Evolutionary conservation across 2,113 vertebrate species (phyloP).

Genomic region (Lagopus leucura): DNA sequence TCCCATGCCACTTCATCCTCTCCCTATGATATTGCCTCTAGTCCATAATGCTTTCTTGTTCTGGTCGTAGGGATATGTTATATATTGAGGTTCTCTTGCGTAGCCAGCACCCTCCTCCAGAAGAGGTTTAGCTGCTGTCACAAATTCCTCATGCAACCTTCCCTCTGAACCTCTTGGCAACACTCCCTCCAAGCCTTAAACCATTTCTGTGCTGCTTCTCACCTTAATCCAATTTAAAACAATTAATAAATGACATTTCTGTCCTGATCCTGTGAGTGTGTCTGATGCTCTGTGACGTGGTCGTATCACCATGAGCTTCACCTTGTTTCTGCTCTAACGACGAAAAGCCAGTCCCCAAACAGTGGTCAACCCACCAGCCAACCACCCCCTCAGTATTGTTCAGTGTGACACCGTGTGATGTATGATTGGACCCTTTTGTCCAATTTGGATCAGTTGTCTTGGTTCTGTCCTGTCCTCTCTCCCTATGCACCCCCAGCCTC

Average conservation of each 20-base stretch:
- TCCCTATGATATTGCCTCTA: neutral
- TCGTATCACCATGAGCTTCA: neutral
- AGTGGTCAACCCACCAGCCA: neutral
- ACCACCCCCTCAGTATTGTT: neutral
- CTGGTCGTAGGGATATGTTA: neutral
- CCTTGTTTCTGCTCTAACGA: neutral
- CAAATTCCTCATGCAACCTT: no score
- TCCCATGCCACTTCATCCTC: neutral
- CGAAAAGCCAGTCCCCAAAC: neutral
- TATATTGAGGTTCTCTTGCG: neutral
- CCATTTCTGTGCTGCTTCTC: neutral
- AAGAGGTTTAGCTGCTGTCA: no score
- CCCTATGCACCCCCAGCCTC: neutral
- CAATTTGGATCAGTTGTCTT: neutral
- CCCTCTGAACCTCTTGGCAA: neutral
- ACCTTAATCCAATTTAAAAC: no score
- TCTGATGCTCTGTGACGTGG: neutral
- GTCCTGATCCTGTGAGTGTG: neutral
- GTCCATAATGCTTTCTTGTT: neutral
- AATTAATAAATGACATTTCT: no score
- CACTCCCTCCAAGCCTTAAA: neutral
- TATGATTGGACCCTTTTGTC: no score
- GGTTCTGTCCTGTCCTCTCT: neutral
- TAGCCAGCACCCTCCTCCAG: neutral
- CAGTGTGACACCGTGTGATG: neutral